Evolutionary conservation across 2,113 vertebrate genomes (phyloP).

Genomic region (Psephotus haematonotus): DNA sequence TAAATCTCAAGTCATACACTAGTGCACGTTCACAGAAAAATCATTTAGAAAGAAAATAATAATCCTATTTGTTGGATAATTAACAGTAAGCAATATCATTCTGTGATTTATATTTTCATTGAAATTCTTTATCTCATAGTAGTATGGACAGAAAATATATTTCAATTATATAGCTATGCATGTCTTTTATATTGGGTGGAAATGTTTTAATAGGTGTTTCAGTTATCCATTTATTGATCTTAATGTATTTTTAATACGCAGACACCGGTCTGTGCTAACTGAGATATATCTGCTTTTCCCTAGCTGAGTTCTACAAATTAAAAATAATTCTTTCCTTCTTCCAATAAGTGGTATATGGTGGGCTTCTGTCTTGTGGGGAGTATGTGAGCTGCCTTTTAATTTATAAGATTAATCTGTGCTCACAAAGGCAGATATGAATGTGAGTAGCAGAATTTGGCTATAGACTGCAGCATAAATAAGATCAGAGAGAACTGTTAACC

Average conservation of each 20-base stretch:
- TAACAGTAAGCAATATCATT: constrained; percentile 20
- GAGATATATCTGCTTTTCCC: constrained; percentile 42
- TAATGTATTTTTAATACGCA: constrained; percentile 61
- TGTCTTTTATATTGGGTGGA: constrained; percentile 45
- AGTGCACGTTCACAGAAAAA: background rate
- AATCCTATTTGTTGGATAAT: constrained; percentile 49
- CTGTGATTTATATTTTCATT: constrained; percentile 22
- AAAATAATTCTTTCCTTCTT: constrained; percentile 48
- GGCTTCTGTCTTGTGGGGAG: background rate
- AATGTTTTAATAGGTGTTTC: constrained; percentile 48
- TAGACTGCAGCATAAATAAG: background rate
- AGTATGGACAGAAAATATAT: constrained; percentile 42
- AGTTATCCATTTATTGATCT: constrained; percentile 68
- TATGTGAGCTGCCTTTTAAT: constrained; percentile 10
- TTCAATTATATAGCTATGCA: constrained; percentile 44
- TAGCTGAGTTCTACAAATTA: constrained; percentile 21
- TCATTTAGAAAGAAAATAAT: constrained; percentile 20
- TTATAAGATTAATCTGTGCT: constrained; percentile 23
- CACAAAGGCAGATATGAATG: background rate
- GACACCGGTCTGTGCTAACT: background rate
- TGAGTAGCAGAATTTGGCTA: background rate
- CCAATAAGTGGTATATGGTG: background rate
- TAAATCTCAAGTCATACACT: background rate
- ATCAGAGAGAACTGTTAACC: background rate
- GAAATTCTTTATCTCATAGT: constrained; percentile 40